These are phyloP conservation scores for Slavum lentiscoides DNA, from an alignment of 2,888 invertebrate genomes.

Conservation along the genomic window DNA sequence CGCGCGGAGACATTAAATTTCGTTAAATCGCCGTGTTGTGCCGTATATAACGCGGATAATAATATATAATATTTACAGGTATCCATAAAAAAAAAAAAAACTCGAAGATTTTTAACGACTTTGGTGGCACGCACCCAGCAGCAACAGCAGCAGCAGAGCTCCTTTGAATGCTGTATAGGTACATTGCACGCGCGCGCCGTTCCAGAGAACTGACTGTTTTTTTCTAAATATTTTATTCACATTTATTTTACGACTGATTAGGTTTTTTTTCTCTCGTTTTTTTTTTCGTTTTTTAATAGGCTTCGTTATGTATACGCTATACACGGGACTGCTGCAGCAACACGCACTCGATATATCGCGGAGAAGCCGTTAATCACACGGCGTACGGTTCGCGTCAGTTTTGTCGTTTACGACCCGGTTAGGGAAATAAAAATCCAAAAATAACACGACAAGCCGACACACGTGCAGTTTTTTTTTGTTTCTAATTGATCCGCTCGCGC, in stretches of 20 bases:
- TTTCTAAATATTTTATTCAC: slow-evolving; percentile 15
- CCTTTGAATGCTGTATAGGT: neutral
- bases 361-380: neutral
- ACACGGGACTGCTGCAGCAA: neutral
- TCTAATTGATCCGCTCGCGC: slow-evolving; percentile 22
- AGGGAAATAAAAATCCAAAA: slow-evolving; percentile 39
- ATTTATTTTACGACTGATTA: slow-evolving; percentile 46
- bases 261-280: slow-evolving; percentile 13
- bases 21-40: slow-evolving; percentile 15
- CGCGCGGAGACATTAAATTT: slow-evolving; percentile 42
- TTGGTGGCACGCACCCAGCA: slow-evolving; percentile 51
- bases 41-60: neutral
- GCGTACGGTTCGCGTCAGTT: neutral
- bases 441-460: slow-evolving; percentile 16
- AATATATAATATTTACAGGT: slow-evolving; percentile 42
- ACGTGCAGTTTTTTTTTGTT: neutral
- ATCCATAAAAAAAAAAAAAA: slow-evolving; percentile 17
- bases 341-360: neutral
- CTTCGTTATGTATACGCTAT: too few relatives aligned
- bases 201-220: neutral
- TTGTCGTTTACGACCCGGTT: slow-evolving; percentile 46
- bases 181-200: neutral
- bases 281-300: neutral
- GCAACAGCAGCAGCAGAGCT: slow-evolving; percentile 2
- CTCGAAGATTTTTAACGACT: slow-evolving; percentile 45